Percentiles rank a stretch among this genome's conserved stretches.
These are phyloP conservation scores for Campaea margaritaria DNA, from an alignment of 2,888 invertebrate genomes.

Conservation along the genomic window DNA sequence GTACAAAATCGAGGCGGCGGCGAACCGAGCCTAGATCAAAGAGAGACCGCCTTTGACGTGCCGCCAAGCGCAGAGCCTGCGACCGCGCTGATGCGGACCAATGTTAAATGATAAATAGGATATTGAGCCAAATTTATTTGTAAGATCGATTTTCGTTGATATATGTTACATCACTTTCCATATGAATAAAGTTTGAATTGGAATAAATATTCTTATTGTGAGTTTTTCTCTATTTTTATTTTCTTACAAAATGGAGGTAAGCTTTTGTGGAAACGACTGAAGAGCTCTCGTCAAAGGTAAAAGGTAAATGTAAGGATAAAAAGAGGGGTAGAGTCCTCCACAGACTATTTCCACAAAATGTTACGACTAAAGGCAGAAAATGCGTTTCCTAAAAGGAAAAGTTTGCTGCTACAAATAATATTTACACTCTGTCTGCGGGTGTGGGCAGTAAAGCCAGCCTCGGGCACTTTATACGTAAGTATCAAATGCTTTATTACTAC, in stretches of 20 bases:
- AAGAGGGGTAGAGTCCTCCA: background rate
- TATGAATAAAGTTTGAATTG: too few species aligned
- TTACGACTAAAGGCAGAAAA: background rate
- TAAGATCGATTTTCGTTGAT: background rate
- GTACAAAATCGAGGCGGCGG: slow-evolving; percentile 58
- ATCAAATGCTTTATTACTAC: slow-evolving; percentile 26
- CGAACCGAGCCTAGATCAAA: slow-evolving; percentile 66
- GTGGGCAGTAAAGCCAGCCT: slow-evolving; percentile 18
- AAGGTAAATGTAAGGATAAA: too few species aligned
- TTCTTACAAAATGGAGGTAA: too few species aligned
- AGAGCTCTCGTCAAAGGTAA: too few species aligned
- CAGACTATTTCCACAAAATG: background rate
- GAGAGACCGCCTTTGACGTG: slow-evolving; percentile 67
- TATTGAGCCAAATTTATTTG: slow-evolving; percentile 1
- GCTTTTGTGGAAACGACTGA: too few species aligned
- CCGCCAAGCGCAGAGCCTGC: slow-evolving; percentile 52
- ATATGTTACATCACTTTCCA: too few species aligned
- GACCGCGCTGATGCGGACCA: slow-evolving; percentile 31
- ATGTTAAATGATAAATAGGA: slow-evolving; percentile 4
- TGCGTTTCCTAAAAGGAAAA: slow-evolving; percentile 12
- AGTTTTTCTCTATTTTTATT: too few species aligned
- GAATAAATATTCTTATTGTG: too few species aligned
- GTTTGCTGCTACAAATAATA: slow-evolving; percentile 25
- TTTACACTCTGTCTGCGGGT: slow-evolving; percentile 15
- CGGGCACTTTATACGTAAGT: slow-evolving; percentile 19